Conservation (phyloP, 2,888 invertebrate species). For the Pemphredon lugubris region DNA sequence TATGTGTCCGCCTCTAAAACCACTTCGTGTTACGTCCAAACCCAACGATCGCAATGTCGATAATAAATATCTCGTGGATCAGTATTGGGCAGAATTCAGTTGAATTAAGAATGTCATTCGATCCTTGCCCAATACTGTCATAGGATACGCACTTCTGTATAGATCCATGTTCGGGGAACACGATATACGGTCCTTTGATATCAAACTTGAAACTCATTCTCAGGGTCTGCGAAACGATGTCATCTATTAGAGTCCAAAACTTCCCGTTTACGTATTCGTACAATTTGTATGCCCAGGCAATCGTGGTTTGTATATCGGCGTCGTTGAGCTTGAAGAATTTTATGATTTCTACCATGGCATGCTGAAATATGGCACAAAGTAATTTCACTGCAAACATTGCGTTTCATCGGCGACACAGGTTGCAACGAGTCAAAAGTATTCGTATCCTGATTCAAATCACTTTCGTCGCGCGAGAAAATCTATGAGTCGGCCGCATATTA, state of each 20-base stretch:
- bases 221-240: constrained; percentile 83
- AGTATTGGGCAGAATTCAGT: no score
- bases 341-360: constrained; percentile 87
- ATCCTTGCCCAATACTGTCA: no score
- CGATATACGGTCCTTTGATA: constrained; percentile 88
- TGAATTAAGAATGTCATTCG: no score
- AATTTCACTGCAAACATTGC: no score
- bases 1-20: constrained; percentile 85
- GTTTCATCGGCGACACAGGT: no score
- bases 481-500: no score
- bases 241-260: constrained; percentile 80
- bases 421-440: no score
- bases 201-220: constrained; percentile 88
- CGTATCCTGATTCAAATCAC: no score
- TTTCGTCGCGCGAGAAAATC: no score
- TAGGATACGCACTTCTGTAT: constrained; percentile 84
- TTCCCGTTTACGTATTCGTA: constrained; percentile 76
- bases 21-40: constrained; percentile 11
- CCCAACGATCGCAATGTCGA: no score
- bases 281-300: constrained; percentile 68
- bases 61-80: no score
- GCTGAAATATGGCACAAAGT: constrained; percentile 82
- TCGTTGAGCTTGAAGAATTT: constrained; percentile 86
- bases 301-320: constrained; percentile 81
- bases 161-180: constrained; percentile 89